Conservation (phyloP, 2,888 invertebrate species). For the Diloba caeruleocephala region DNA sequence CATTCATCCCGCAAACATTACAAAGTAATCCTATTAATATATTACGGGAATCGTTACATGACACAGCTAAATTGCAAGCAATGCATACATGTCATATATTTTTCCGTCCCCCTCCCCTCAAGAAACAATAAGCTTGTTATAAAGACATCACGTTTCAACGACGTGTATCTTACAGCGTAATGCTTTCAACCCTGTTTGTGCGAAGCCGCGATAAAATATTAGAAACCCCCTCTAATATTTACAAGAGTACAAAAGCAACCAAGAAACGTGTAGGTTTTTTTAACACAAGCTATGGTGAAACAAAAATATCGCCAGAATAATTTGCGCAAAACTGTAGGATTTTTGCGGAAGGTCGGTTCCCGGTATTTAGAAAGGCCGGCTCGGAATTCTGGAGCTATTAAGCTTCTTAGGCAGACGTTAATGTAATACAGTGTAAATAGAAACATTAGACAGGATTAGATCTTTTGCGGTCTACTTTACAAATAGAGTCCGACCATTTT, state of each 20-base stretch:
- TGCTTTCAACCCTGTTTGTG: constrained; percentile 55
- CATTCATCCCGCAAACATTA: no score
- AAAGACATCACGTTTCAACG: constrained; percentile 60
- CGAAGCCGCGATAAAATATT: constrained; percentile 51
- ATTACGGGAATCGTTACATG: constrained; percentile 21
- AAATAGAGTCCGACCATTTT: background rate
- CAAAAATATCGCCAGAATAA: constrained; percentile 22
- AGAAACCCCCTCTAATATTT: constrained; percentile 45
- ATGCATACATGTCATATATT: constrained; percentile 56
- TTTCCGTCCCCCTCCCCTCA: constrained; percentile 39
- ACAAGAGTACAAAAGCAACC: constrained; percentile 29
- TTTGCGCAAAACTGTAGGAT: constrained; percentile 20
- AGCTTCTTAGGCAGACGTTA: constrained; percentile 25
- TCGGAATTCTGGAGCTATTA: constrained; percentile 42
- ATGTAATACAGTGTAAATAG: constrained; percentile 41
- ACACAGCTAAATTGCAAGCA: constrained; percentile 37
- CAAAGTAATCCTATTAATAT: constrained; percentile 13
- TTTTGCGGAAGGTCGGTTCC: constrained; percentile 16
- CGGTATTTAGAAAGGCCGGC: constrained; percentile 31
- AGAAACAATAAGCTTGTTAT: constrained; percentile 69
- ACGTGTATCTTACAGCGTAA: constrained; percentile 62
- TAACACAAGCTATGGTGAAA: constrained; percentile 12
- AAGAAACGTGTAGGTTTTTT: constrained; percentile 10
- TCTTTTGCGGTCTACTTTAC: constrained; percentile 17
- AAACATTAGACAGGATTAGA: constrained; percentile 31